Evolutionary conservation across 2,888 invertebrate species (phyloP).

Genomic region (Carterocephalus palaemon): DNA sequence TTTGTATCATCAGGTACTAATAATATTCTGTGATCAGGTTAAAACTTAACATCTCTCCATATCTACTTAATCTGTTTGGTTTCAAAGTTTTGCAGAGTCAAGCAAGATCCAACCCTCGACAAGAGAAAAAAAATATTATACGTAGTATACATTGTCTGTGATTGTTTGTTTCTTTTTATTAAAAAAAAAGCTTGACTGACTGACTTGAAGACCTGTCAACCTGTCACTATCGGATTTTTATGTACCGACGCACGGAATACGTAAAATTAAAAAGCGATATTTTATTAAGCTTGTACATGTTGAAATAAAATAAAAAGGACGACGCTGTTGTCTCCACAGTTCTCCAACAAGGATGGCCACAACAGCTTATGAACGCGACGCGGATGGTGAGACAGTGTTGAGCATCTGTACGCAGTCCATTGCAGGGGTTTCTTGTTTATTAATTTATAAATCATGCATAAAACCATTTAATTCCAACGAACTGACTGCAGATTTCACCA

Average conservation of each 20-base stretch:
- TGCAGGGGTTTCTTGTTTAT: slow-evolving; percentile 15
- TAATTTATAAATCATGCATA: slow-evolving; percentile 11
- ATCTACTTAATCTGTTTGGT: too few species aligned
- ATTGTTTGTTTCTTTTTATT: too few species aligned
- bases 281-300: slow-evolving; percentile 26
- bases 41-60: too few species aligned
- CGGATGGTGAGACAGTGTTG: slow-evolving; percentile 55
- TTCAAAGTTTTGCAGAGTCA: too few species aligned
- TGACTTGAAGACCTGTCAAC: too few species aligned
- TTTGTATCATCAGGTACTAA: too few species aligned
- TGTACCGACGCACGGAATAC: too few species aligned
- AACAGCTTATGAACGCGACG: slow-evolving; percentile 65
- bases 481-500: slow-evolving; percentile 12
- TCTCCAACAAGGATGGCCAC: slow-evolving; percentile 51
- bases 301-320: slow-evolving; percentile 18
- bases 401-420: slow-evolving; percentile 2
- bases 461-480: background rate
- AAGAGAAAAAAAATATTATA: too few species aligned
- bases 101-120: too few species aligned
- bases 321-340: slow-evolving; percentile 1
- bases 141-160: too few species aligned
- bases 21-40: too few species aligned
- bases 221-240: slow-evolving; percentile 3
- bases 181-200: too few species aligned
- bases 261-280: slow-evolving; percentile 9